Evolutionary conservation across 2,888 invertebrate genomes (phyloP).

Genomic region (Criorhina ranunculi): DNA sequence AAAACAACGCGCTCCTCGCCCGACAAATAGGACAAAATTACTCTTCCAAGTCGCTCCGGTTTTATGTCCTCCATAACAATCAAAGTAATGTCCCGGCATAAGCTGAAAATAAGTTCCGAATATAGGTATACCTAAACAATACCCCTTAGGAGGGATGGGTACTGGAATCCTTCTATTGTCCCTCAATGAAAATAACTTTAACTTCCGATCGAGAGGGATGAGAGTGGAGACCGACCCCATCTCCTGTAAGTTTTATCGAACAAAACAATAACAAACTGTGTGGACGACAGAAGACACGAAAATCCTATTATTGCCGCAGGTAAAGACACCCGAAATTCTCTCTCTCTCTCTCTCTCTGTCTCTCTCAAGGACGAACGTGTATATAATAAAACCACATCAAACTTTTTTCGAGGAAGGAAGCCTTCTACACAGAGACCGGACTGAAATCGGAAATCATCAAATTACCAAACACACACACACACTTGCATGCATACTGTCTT

Average conservation of each 20-base stretch:
- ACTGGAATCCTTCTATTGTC: constrained; percentile 43
- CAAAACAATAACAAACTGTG: background rate
- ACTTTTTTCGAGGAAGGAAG: constrained; percentile 68
- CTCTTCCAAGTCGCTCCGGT: constrained; percentile 60
- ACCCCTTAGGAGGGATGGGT: constrained; percentile 9
- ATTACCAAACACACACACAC: constrained; percentile 41
- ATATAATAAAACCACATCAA: constrained; percentile 64
- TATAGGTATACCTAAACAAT: too few species aligned
- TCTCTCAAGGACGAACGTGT: constrained; percentile 46
- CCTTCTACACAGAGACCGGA: background rate
- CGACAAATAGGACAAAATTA: constrained; percentile 35
- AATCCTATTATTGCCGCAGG: constrained; percentile 32
- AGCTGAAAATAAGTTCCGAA: constrained; percentile 65
- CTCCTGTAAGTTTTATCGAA: background rate
- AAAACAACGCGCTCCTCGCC: constrained; percentile 40
- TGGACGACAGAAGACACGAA: constrained; percentile 17
- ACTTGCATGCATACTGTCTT: constrained; percentile 28
- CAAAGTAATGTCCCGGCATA: constrained; percentile 65
- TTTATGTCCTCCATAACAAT: constrained; percentile 68
- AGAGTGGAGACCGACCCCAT: constrained; percentile 15
- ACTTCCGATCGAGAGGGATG: constrained; percentile 50
- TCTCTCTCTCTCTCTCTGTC: background rate
- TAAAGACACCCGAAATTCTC: constrained; percentile 1
- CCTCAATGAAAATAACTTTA: constrained; percentile 46
- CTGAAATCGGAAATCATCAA: constrained; percentile 67